Percentiles rank a stretch among this genome's conserved stretches.
Conservation (phyloP, 2,797 vertebrate genomes). For the Sebastes iracundus region DNA sequence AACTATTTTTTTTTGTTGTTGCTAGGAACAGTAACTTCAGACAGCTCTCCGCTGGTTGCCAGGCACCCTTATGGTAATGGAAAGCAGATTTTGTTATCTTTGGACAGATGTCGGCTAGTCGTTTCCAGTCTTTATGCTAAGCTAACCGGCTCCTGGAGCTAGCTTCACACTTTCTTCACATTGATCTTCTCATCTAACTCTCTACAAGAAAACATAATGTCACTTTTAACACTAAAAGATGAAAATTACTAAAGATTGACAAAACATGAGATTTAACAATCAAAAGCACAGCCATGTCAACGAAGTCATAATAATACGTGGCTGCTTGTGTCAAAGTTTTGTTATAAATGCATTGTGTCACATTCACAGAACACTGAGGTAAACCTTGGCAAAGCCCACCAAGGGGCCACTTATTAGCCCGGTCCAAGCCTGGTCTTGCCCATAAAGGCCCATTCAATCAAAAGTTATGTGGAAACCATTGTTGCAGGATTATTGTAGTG, state of each 20-base stretch:
- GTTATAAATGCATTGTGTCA: slow-evolving; percentile 8
- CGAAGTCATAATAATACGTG: neutral
- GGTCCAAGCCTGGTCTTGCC: slow-evolving; percentile 44
- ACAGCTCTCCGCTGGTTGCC: neutral
- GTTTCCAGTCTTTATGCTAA: no score
- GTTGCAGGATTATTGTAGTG: slow-evolving; percentile 76
- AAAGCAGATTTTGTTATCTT: neutral
- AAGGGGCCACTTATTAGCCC: slow-evolving; percentile 58
- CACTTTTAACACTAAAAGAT: neutral
- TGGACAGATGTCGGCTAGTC: neutral
- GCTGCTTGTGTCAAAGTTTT: neutral
- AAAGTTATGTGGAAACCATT: slow-evolving; percentile 78
- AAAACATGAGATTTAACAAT: neutral
- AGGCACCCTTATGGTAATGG: neutral
- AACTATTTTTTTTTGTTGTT: no score
- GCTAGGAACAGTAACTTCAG: no score
- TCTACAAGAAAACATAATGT: neutral
- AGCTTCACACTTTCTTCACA: neutral
- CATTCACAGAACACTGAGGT: slow-evolving; percentile 53
- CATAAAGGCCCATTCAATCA: slow-evolving; percentile 65
- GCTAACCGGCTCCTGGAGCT: no score
- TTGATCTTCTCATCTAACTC: neutral
- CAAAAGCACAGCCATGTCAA: neutral
- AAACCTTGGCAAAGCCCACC: slow-evolving; percentile 59
- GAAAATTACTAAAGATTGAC: neutral